phyloP scores from a whole-genome alignment of 2,113 vertebrate species.

The Hippocampus barbouri region DNA sequence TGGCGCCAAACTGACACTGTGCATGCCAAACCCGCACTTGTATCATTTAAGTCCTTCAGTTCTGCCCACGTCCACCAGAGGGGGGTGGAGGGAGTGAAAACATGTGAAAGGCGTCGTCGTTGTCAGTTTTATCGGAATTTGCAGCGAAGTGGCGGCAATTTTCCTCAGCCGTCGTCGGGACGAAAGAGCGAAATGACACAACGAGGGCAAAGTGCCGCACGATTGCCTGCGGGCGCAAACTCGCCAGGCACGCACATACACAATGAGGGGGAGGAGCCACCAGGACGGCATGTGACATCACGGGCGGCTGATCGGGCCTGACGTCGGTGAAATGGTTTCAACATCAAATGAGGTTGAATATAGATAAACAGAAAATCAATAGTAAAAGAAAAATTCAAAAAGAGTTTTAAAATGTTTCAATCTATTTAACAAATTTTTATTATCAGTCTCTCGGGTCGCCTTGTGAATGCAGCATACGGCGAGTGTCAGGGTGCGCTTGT shows the following conservation, averaged over 20 bases:
- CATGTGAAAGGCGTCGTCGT: background rate
- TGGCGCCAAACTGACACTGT: too few species aligned
- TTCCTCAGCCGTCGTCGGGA: background rate
- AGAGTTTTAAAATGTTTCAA: too few species aligned
- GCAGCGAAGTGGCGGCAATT: background rate
- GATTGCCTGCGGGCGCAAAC: conserved; percentile 1
- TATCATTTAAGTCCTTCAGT: background rate
- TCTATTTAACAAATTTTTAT: too few species aligned
- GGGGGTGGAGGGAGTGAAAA: background rate
- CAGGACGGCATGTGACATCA: background rate
- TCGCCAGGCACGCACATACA: background rate
- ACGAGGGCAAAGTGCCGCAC: conserved; percentile 1
- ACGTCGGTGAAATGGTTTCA: too few species aligned
- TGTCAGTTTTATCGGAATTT: background rate
- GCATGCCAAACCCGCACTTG: too few species aligned
- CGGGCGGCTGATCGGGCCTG: background rate
- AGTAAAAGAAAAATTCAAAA: too few species aligned
- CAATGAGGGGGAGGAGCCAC: background rate
- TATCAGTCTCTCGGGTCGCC: too few species aligned
- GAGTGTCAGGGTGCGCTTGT: background rate
- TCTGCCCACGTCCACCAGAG: background rate
- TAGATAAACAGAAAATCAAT: too few species aligned
- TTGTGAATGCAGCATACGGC: too few species aligned
- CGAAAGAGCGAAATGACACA: conserved; percentile 3
- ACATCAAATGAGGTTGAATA: too few species aligned